These are phyloP conservation scores for Drosophila greeni DNA, from an alignment of 2,888 invertebrate species.

Conservation along the genomic window DNA sequence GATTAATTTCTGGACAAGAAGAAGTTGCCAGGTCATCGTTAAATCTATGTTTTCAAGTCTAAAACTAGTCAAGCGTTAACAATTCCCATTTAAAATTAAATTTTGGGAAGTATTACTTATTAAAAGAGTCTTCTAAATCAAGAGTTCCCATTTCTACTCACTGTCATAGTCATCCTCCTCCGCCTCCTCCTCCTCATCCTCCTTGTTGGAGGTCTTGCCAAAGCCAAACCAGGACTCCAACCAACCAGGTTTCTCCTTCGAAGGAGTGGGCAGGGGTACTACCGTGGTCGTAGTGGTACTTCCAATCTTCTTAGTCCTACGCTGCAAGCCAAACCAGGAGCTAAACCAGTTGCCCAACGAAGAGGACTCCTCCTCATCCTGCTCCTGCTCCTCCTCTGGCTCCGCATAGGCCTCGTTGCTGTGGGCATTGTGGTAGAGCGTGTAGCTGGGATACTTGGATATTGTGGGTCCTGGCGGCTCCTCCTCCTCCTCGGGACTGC, in stretches of 20 bases:
- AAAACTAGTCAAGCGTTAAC: not conserved
- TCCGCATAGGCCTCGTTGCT: slow-evolving; percentile 50
- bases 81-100: not conserved
- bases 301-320: slow-evolving; percentile 66
- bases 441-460: slow-evolving; percentile 71
- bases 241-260: slow-evolving; percentile 70
- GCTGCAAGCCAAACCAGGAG: slow-evolving; percentile 72
- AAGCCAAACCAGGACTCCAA: slow-evolving; percentile 75
- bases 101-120: not conserved
- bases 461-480: not conserved
- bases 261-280: slow-evolving; percentile 40
- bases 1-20: not conserved
- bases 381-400: slow-evolving; percentile 38
- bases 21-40: slow-evolving; percentile 12
- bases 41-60: not conserved
- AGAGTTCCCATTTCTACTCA: slow-evolving; percentile 62
- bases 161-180: slow-evolving; percentile 65
- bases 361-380: slow-evolving; percentile 45
- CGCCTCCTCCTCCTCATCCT: slow-evolving; percentile 50
- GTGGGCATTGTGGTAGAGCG: slow-evolving; percentile 70
- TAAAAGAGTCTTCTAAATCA: not conserved
- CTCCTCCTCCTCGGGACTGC: slow-evolving; percentile 37
- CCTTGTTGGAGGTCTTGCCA: slow-evolving; percentile 55
- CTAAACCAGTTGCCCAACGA: slow-evolving; percentile 70
- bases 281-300: slow-evolving; percentile 49